Percentiles rank a stretch among this genome's conserved stretches.
These are phyloP conservation scores for Camponotus vicinus DNA, from an alignment of 1,140 invertebrate genomes.

Conservation along the genomic window DNA sequence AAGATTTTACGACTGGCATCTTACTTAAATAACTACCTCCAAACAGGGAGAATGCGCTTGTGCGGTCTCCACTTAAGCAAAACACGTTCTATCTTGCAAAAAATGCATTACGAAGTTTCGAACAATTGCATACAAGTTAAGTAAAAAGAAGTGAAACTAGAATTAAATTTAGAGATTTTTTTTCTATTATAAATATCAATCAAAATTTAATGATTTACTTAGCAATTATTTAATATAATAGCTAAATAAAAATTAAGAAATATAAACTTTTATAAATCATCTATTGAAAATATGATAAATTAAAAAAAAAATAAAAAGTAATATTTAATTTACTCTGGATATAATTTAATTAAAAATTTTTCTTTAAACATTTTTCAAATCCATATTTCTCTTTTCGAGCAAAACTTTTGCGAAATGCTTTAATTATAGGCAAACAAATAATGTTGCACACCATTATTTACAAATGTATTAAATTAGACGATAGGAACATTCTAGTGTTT, in stretches of 20 bases:
- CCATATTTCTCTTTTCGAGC: neutral
- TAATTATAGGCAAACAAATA: neutral
- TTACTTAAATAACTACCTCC: constrained; percentile 34
- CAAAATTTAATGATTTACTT: neutral
- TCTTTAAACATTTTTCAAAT: neutral
- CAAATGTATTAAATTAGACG: neutral
- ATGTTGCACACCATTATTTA: neutral
- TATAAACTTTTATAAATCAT: neutral
- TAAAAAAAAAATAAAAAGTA: neutral
- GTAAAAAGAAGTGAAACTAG: neutral
- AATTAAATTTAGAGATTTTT: neutral
- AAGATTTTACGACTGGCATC: constrained; percentile 24
- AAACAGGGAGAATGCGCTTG: neutral
- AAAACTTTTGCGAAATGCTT: too few species aligned
- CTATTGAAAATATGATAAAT: too few species aligned
- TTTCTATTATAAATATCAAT: neutral
- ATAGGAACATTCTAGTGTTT: constrained; percentile 17
- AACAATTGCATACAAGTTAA: neutral
- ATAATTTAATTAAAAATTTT: neutral
- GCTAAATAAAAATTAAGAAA: too few species aligned
- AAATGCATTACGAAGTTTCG: neutral
- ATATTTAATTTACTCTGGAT: neutral
- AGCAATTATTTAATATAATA: too few species aligned
- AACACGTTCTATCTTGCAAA: neutral
- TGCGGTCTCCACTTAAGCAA: neutral